Percentiles rank a stretch among this genome's conserved stretches.
Conservation (phyloP, 2,888 invertebrate genomes). For the Capitulum mitella region DNA sequence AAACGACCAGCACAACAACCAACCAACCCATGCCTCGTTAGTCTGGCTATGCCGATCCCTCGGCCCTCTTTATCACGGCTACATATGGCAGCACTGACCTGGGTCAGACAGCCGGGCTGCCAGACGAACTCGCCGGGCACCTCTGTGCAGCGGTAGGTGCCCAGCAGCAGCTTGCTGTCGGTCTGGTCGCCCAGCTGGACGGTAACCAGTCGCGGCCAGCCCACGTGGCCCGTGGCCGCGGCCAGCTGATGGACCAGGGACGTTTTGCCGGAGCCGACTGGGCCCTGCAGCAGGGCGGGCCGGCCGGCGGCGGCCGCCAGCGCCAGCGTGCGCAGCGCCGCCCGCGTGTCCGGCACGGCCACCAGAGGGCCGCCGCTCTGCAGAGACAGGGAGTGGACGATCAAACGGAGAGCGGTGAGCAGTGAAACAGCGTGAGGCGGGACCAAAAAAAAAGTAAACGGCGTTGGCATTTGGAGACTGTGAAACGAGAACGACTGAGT, state of each 20-base stretch:
- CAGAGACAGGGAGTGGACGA: too few species aligned
- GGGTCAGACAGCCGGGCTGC: slow-evolving; percentile 86
- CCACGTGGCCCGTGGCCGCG: slow-evolving; percentile 56
- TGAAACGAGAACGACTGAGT: too few species aligned
- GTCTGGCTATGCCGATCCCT: too few species aligned
- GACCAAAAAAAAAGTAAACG: too few species aligned
- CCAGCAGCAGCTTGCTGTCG: slow-evolving; percentile 88
- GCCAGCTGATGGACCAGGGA: slow-evolving; percentile 80
- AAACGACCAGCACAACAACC: too few species aligned
- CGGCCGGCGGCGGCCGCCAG: slow-evolving; percentile 66
- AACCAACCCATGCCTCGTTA: too few species aligned
- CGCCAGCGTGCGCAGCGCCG: slow-evolving; percentile 61
- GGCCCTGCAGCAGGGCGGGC: slow-evolving; percentile 67
- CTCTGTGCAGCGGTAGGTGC: slow-evolving; percentile 89
- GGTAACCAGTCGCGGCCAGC: slow-evolving; percentile 31
- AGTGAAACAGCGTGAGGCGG: too few species aligned
- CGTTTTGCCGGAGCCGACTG: slow-evolving; percentile 93
- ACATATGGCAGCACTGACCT: too few species aligned
- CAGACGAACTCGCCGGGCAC: slow-evolving; percentile 95
- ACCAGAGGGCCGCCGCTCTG: slow-evolving; percentile 30
- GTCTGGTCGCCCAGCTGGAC: slow-evolving; percentile 95
- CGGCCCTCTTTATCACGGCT: too few species aligned
- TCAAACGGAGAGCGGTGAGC: too few species aligned
- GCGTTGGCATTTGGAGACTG: too few species aligned
- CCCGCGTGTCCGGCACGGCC: slow-evolving; percentile 28